phyloP scores from a whole-genome alignment of 2,113 vertebrate species.

The human (Homo sapiens) region DNA sequence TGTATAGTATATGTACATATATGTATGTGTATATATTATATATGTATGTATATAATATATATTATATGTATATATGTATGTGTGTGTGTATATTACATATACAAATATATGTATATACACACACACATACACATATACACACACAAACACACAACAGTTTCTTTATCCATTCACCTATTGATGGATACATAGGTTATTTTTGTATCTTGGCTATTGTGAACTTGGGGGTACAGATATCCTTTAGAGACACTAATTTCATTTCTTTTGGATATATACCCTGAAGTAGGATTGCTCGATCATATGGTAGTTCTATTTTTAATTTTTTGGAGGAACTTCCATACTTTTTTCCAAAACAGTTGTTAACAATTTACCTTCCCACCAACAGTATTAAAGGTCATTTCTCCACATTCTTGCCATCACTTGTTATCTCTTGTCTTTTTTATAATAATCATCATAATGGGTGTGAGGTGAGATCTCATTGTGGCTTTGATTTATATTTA shows the following conservation, averaged over 20 bases:
- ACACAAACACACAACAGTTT: too few species aligned
- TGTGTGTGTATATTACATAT: too few species aligned
- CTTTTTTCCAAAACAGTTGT: neutral
- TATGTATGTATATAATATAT: too few species aligned
- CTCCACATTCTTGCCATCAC: neutral
- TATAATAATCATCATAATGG: neutral
- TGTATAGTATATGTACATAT: too few species aligned
- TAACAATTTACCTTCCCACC: neutral
- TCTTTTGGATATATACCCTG: neutral
- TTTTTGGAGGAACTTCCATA: neutral
- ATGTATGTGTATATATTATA: too few species aligned
- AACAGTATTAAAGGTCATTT: neutral
- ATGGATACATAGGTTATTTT: neutral
- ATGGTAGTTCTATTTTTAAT: neutral
- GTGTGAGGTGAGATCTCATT: neutral
- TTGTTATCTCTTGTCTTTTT: neutral
- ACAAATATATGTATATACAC: too few species aligned
- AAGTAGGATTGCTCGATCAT: neutral
- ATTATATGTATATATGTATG: too few species aligned
- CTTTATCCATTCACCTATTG: neutral
- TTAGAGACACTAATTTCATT: neutral
- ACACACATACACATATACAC: too few species aligned
- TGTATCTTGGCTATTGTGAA: neutral
- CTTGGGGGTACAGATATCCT: neutral
- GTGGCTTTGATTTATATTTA: neutral